A percentile compares a stretch with the other conserved stretches of the same genome.
Evolutionary conservation across 2,888 invertebrate species (phyloP).

Genomic region (Teleogryllus oceanicus): DNA sequence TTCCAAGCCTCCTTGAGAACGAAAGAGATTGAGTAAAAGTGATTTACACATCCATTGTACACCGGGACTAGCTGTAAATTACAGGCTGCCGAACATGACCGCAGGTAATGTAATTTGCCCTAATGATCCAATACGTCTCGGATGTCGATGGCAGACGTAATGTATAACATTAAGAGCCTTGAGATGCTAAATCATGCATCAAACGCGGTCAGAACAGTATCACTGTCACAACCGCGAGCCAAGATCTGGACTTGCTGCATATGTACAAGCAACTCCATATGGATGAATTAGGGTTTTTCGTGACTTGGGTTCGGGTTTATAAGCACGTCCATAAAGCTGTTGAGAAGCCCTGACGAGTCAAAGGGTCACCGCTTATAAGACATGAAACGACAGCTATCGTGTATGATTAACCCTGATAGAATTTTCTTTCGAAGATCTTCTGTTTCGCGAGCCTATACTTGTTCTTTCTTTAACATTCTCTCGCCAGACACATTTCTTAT

Average conservation of each 20-base stretch:
- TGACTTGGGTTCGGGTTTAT: neutral
- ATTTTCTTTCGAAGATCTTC: neutral
- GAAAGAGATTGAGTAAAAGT: constrained; percentile 18
- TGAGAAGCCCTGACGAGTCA: neutral
- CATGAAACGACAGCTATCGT: neutral
- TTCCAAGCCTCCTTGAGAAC: constrained; percentile 1
- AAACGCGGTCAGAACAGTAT: neutral
- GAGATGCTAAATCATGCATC: constrained; percentile 18
- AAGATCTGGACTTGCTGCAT: neutral
- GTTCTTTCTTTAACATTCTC: neutral
- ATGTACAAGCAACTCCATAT: neutral
- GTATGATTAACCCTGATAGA: neutral
- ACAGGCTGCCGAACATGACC: neutral
- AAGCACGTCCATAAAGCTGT: constrained; percentile 2
- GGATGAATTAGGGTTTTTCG: constrained; percentile 9
- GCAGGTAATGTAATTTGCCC: constrained; percentile 6
- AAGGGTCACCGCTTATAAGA: constrained; percentile 8
- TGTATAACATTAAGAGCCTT: constrained; percentile 9
- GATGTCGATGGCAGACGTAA: neutral
- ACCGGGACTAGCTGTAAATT: neutral
- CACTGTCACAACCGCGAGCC: neutral
- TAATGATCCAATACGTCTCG: neutral
- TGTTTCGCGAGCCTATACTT: neutral
- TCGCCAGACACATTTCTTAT: too few relatives aligned
- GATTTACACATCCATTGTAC: constrained; percentile 18